phyloP scores from a whole-genome alignment of 2,797 vertebrate species.

The Pygocentrus nattereri region DNA sequence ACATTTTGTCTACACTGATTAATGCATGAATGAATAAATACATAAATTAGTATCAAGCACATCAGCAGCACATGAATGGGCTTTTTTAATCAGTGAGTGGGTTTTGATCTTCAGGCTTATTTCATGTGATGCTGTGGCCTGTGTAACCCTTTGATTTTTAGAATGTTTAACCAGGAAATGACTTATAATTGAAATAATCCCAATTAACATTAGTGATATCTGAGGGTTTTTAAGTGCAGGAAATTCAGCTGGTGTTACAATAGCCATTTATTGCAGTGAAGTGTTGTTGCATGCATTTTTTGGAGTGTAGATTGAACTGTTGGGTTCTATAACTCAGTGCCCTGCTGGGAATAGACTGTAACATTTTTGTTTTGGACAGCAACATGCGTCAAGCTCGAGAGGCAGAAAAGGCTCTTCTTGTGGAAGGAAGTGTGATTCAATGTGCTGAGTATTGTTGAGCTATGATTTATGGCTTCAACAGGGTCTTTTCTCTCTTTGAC shows the following conservation, averaged over 20 bases:
- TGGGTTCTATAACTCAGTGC: not conserved
- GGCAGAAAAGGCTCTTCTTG: not conserved
- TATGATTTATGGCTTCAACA: slow-evolving; percentile 58
- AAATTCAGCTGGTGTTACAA: not conserved
- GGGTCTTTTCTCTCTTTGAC: slow-evolving; percentile 30
- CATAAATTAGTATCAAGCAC: not conserved
- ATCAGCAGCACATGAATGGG: not conserved
- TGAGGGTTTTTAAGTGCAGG: not conserved
- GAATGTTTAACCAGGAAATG: not conserved
- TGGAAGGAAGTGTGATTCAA: slow-evolving; percentile 12
- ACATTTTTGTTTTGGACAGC: slow-evolving; percentile 15
- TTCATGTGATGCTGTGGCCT: not conserved
- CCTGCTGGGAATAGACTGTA: not conserved
- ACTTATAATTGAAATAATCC: too few species aligned
- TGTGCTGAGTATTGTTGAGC: slow-evolving; percentile 36
- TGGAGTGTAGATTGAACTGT: not conserved
- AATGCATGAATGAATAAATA: slow-evolving; percentile 10
- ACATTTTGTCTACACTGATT: not conserved
- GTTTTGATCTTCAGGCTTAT: not conserved
- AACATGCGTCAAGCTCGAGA: not conserved
- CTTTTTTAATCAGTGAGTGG: not conserved
- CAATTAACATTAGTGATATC: not conserved
- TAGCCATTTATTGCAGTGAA: not conserved
- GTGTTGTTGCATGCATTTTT: not conserved
- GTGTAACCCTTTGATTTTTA: not conserved